phyloP scores from a whole-genome alignment of 2,888 invertebrate genomes.

The Leptarthrus brevirostris region DNA sequence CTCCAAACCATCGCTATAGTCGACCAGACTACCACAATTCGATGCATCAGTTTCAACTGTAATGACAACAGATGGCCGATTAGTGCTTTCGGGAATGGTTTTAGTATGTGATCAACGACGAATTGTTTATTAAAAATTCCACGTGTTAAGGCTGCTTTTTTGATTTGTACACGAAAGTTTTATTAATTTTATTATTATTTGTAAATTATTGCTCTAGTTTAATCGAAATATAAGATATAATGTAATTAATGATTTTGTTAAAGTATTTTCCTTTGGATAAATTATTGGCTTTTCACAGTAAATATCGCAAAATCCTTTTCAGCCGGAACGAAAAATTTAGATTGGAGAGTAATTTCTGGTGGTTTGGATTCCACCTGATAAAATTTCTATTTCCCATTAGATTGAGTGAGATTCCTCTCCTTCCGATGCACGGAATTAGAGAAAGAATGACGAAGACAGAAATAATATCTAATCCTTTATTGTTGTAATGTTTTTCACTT shows the following conservation, averaged over 20 bases:
- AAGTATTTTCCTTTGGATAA: no score
- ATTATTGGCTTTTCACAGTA: no score
- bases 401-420: no score
- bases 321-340: no score
- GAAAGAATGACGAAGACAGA: no score
- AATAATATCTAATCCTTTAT: no score
- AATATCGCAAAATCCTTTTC: no score
- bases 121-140: conserved; percentile 18
- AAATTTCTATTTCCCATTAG: no score
- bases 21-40: conserved; percentile 75
- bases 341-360: no score
- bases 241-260: not conserved
- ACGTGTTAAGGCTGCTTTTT: conserved; percentile 48
- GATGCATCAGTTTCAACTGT: conserved; percentile 78
- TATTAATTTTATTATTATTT: conserved; percentile 42
- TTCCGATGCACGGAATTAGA: no score
- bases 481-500: no score
- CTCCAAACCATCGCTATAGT: conserved; percentile 72
- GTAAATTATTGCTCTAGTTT: conserved; percentile 49
- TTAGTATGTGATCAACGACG: conserved; percentile 33
- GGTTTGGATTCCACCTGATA: no score
- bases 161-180: conserved; percentile 38
- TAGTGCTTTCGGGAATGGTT: conserved; percentile 1
- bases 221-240: conserved; percentile 20
- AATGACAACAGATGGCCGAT: conserved; percentile 53